Conservation (phyloP, 2,888 invertebrate genomes). For the Mystacides longicornis region DNA sequence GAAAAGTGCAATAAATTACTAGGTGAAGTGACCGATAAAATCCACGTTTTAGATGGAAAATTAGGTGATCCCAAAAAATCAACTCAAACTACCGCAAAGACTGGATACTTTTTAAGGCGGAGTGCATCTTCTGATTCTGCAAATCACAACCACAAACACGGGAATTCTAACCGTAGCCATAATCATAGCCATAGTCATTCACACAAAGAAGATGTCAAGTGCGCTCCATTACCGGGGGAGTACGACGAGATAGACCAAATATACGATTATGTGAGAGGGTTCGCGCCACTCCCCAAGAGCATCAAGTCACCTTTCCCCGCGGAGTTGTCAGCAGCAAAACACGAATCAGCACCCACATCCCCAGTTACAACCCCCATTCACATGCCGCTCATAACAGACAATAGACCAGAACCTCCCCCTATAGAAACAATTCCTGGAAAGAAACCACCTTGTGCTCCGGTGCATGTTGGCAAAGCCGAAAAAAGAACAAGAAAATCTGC, state of each 20-base stretch:
- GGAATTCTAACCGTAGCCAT: conserved; percentile 42
- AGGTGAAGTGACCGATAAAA: conserved; percentile 70
- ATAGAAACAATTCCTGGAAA: conserved; percentile 87
- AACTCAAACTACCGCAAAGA: conserved; percentile 46
- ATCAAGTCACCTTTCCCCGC: conserved; percentile 58
- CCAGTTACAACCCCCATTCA: conserved; percentile 50
- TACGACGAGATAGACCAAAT: conserved; percentile 96
- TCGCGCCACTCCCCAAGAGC: conserved; percentile 82
- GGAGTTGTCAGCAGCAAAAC: conserved; percentile 38
- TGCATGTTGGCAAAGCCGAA: conserved; percentile 50
- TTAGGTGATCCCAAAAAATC: conserved; percentile 57
- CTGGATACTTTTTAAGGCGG: conserved; percentile 64
- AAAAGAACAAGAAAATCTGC: conserved; percentile 67
- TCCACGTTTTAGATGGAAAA: conserved; percentile 75
- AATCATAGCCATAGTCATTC: conserved; percentile 43
- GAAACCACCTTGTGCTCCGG: conserved; percentile 49
- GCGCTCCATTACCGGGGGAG: conserved; percentile 60
- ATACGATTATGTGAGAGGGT: conserved; percentile 90
- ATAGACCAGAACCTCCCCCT: conserved; percentile 82
- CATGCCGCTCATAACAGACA: conserved; percentile 49
- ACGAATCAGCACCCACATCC: conserved; percentile 50
- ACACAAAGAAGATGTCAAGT: conserved; percentile 58
- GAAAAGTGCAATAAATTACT: conserved; percentile 70
- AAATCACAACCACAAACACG: conserved; percentile 44
- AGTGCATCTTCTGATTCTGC: conserved; percentile 73